phyloP scores from a whole-genome alignment of 2,113 vertebrate species.

The Plestiodon gilberti region DNA sequence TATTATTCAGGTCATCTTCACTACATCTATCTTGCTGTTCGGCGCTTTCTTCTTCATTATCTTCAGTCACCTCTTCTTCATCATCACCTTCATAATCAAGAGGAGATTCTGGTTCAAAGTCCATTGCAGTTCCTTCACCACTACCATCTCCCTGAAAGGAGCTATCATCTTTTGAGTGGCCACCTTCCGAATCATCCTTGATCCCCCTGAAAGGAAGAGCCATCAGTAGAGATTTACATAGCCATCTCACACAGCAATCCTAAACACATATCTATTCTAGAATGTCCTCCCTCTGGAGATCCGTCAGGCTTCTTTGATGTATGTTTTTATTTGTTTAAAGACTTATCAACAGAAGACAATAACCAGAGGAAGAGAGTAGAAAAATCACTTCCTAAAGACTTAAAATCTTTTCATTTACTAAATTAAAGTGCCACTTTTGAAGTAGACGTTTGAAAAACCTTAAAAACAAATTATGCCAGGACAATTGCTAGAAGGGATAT shows the following conservation, averaged over 20 bases:
- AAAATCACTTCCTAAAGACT: too few species aligned
- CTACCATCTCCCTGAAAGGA: background rate
- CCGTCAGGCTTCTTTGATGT: background rate
- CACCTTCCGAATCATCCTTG: background rate
- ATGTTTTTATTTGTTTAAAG: background rate
- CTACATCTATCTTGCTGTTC: background rate
- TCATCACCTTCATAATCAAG: conserved; percentile 17
- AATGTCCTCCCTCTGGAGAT: too few species aligned
- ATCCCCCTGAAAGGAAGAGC: conserved; percentile 3
- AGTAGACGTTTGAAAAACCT: background rate
- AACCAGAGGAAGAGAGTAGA: too few species aligned
- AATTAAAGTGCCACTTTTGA: background rate
- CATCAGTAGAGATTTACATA: background rate
- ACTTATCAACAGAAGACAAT: too few species aligned
- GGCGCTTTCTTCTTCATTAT: conserved; percentile 9
- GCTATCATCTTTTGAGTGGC: background rate
- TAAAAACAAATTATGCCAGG: background rate
- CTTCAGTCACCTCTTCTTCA: conserved; percentile 3
- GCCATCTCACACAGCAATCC: background rate
- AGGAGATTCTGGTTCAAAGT: background rate
- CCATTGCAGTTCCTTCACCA: conserved; percentile 5
- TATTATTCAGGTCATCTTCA: conserved; percentile 29
- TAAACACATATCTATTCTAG: background rate
- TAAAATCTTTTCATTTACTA: too few species aligned
- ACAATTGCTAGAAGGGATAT: too few species aligned